A percentile compares a stretch with the other conserved stretches of the same genome.
Conservation (phyloP, 1,140 invertebrate species). For the Drosophila pseudoobscura region DNA sequence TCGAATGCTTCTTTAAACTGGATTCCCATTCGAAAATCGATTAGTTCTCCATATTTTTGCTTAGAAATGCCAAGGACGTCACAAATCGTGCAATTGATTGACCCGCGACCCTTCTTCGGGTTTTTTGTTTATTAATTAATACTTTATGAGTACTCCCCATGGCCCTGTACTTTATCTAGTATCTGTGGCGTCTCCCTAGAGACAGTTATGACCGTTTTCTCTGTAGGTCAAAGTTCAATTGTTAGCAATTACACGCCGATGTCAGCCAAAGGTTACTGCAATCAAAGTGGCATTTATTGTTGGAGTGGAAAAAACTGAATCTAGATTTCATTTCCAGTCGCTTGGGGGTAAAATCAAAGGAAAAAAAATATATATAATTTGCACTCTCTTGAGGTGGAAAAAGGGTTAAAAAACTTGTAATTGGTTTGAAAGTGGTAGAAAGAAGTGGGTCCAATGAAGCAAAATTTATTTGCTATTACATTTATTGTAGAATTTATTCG, state of each 20-base stretch:
- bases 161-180: neutral
- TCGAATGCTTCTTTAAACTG: constrained; percentile 12
- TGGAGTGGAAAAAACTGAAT: neutral
- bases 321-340: constrained; percentile 1
- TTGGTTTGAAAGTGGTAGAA: no score
- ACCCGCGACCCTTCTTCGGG: constrained; percentile 3
- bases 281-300: constrained; percentile 15
- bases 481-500: no score
- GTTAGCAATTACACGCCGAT: constrained; percentile 16
- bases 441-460: no score
- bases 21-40: constrained; percentile 26
- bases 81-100: constrained; percentile 27
- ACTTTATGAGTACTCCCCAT: constrained; percentile 25
- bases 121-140: constrained; percentile 21
- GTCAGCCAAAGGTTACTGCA: constrained; percentile 25
- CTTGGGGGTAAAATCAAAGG: neutral
- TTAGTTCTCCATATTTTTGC: constrained; percentile 36
- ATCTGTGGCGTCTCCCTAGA: no score
- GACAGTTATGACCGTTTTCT: constrained; percentile 5
- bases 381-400: no score
- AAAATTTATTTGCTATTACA: no score
- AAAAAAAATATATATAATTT: neutral
- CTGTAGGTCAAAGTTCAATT: constrained; percentile 4
- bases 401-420: no score
- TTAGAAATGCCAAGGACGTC: constrained; percentile 26